Base-by-base conservation (phyloP, 2,113 vertebrate genomes). In the Strigops habroptila region DNA sequence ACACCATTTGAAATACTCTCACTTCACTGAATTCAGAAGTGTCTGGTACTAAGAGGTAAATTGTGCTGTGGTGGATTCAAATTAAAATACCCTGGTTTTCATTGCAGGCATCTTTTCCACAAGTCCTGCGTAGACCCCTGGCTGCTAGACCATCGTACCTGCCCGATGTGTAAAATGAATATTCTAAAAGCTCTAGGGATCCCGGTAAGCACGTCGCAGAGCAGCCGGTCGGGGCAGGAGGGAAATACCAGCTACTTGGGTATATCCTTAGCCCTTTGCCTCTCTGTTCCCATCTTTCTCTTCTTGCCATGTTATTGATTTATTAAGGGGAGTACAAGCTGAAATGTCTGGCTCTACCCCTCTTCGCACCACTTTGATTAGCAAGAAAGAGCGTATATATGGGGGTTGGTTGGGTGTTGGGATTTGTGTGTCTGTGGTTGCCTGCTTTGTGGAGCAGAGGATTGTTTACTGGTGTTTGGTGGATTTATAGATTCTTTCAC, bases 91-190 rank as follows among this genome's bases (percentile, higher is more conserved):
- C 93, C 57, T 97, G 93, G 81, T 97, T 97, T 94, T 97, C 91
- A 51, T 98, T 95, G 93, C 97, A 99, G 99, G 97, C 99, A 99
- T 94, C 98, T 99, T 83, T 99, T 99, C 98, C 99, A 99, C 98
- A 99, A 99, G 97, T 99, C 98, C 97, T 99, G 99, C 75, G 99
- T 99, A 76, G 99, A 99, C 97, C 99, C 99, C 7, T 99, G 99
- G 99, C 98, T 99, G 28, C 98, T 98, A 96, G 99, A 99, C 96
- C 99, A 99, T 97, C 98, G 99, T 37, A 99, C 99, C 25, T 99
- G 99, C 86, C 99, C 99, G 64, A 99, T 99, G 99, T 99, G 99
- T 97, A 99, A 99, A 98, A 99, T 99, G 99, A 99, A 99, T 97
- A 99, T 99, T 97, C 98, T 99, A 49, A 99, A 99, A 98, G 99